These are phyloP conservation scores for Drosophila monieri DNA, from an alignment of 2,888 invertebrate species.

Conservation along the genomic window DNA sequence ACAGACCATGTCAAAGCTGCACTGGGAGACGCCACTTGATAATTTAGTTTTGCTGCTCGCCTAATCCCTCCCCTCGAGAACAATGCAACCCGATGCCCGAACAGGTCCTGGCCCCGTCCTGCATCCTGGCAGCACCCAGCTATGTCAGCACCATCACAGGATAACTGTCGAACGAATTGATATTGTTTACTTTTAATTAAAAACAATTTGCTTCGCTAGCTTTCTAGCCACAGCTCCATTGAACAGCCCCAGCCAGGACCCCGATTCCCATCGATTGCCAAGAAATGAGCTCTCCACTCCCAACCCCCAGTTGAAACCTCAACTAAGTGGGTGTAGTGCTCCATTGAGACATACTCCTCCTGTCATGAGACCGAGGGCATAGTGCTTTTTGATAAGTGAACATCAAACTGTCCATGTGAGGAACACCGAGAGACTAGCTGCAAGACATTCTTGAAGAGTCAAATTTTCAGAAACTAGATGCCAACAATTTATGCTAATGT, in stretches of 20 bases:
- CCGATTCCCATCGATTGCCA: slow-evolving; percentile 33
- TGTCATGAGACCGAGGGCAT: background rate
- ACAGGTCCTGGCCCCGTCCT: slow-evolving; percentile 16
- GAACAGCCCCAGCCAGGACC: slow-evolving; percentile 23
- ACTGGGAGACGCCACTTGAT: slow-evolving; percentile 21
- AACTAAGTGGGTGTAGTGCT: background rate
- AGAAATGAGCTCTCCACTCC: slow-evolving; percentile 20
- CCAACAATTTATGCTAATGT: slow-evolving; percentile 16
- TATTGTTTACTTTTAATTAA: slow-evolving; percentile 79
- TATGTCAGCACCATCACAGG: slow-evolving; percentile 72
- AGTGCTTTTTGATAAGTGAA: slow-evolving; percentile 52
- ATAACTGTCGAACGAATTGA: slow-evolving; percentile 79
- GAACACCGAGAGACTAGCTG: background rate
- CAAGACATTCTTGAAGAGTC: background rate
- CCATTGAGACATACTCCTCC: background rate
- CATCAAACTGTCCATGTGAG: slow-evolving; percentile 49
- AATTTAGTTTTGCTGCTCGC: slow-evolving; percentile 43
- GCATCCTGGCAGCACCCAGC: slow-evolving; percentile 25
- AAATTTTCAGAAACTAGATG: background rate
- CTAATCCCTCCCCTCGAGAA: slow-evolving; percentile 60
- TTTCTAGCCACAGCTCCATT: slow-evolving; percentile 62
- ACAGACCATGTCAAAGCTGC: slow-evolving; percentile 49
- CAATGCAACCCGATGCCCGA: slow-evolving; percentile 49
- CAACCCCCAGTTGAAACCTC: slow-evolving; percentile 5
- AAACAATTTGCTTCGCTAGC: slow-evolving; percentile 78